phyloP scores from a whole-genome alignment of 1,140 invertebrate genomes.

The Meloidogyne exigua region DNA sequence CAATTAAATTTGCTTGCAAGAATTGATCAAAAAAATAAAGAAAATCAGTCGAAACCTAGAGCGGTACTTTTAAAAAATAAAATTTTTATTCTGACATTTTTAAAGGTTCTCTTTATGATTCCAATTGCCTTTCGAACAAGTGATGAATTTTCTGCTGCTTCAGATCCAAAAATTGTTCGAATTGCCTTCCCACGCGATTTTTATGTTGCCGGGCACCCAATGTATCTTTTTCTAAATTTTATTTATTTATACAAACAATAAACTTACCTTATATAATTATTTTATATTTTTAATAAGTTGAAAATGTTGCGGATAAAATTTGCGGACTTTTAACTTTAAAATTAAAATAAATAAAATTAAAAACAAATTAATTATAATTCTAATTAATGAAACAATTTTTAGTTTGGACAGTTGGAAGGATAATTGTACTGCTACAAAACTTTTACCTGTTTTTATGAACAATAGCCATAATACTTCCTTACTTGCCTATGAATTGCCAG shows the following conservation, averaged over 20 bases:
- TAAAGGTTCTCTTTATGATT: constrained; percentile 21
- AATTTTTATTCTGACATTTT: constrained; percentile 2
- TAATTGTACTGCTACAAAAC: not conserved
- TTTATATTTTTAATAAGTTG: too few species aligned
- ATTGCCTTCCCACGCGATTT: constrained; percentile 11
- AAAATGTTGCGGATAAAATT: too few species aligned
- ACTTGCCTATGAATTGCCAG: not conserved
- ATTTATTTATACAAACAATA: too few species aligned
- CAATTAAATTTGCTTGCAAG: constrained; percentile 21
- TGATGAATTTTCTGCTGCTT: constrained; percentile 11
- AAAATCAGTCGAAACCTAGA: not conserved
- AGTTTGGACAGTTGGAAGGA: not conserved
- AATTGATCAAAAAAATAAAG: not conserved
- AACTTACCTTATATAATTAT: too few species aligned
- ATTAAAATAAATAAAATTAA: too few species aligned
- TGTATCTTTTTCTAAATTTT: not conserved
- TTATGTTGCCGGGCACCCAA: not conserved
- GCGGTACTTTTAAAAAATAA: not conserved
- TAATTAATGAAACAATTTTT: not conserved
- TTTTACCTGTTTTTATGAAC: not conserved
- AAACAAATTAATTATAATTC: too few species aligned
- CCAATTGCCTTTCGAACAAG: constrained; percentile 17
- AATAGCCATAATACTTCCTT: not conserved
- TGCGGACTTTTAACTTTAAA: too few species aligned
- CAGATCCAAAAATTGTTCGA: constrained; percentile 22